phyloP scores from a whole-genome alignment of 2,113 vertebrate genomes.

The Sakesphorus luctuosus region DNA sequence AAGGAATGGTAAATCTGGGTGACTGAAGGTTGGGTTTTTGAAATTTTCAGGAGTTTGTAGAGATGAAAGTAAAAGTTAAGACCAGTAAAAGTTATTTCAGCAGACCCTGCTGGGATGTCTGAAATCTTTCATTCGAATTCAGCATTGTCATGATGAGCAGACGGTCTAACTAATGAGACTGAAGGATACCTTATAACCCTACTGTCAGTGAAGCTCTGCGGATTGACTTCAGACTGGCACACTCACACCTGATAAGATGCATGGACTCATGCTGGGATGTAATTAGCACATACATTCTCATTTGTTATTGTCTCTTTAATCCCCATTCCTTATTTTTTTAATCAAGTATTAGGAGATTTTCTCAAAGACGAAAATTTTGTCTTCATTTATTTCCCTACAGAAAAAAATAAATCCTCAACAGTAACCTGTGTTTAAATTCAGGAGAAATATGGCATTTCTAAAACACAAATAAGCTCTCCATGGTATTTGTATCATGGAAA shows the following conservation, averaged over 20 bases:
- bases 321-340: neutral
- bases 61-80: neutral
- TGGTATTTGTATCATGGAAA: neutral
- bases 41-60: neutral
- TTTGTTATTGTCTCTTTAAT: conserved; percentile 34
- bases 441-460: neutral
- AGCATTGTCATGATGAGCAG: neutral
- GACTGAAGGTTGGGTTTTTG: neutral
- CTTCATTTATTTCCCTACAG: neutral
- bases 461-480: neutral
- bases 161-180: conserved; percentile 7
- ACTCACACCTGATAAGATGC: conserved; percentile 24
- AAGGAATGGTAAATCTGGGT: neutral
- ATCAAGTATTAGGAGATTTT: neutral
- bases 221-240: conserved; percentile 2
- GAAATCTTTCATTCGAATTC: conserved; percentile 5
- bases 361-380: neutral
- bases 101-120: neutral
- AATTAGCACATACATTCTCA: conserved; percentile 29
- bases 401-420: neutral
- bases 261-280: neutral
- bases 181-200: neutral
- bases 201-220: neutral
- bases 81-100: neutral
- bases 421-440: neutral